Evolutionary conservation across 1,140 invertebrate genomes (phyloP).

Genomic region (Carcinoscorpius rotundicauda): DNA sequence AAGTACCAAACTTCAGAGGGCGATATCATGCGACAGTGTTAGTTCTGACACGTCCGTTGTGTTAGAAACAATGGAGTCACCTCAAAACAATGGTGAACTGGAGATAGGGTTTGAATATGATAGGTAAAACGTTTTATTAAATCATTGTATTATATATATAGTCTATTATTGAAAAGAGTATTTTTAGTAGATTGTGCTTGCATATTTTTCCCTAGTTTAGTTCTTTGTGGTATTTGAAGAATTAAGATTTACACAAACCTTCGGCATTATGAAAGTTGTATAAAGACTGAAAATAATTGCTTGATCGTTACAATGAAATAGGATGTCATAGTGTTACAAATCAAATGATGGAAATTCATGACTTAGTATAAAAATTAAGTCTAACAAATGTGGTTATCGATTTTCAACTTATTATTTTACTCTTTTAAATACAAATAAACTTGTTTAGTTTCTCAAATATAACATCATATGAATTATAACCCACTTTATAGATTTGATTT

Average conservation of each 20-base stretch:
- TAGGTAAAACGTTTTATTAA: conserved; percentile 37
- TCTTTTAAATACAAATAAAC: too few relatives aligned
- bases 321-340: too few relatives aligned
- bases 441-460: too few relatives aligned
- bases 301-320: neutral
- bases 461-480: too few relatives aligned
- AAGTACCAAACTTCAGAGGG: conserved; percentile 36
- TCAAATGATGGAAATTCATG: too few relatives aligned
- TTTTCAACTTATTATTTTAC: too few relatives aligned
- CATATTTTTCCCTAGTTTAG: neutral
- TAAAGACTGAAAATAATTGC: neutral
- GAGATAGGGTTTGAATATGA: conserved; percentile 65
- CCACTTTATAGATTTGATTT: too few relatives aligned
- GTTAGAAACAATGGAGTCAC: conserved; percentile 50
- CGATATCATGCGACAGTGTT: conserved; percentile 68
- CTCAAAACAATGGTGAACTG: conserved; percentile 55
- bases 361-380: too few relatives aligned
- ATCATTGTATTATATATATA: neutral
- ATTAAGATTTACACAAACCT: neutral
- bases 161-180: neutral
- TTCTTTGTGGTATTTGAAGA: neutral
- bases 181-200: neutral
- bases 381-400: too few relatives aligned
- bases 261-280: neutral
- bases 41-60: conserved; percentile 66